These are phyloP conservation scores for Aleiodes sp. DNA, from an alignment of 1,140 invertebrate genomes.

Conservation along the genomic window DNA sequence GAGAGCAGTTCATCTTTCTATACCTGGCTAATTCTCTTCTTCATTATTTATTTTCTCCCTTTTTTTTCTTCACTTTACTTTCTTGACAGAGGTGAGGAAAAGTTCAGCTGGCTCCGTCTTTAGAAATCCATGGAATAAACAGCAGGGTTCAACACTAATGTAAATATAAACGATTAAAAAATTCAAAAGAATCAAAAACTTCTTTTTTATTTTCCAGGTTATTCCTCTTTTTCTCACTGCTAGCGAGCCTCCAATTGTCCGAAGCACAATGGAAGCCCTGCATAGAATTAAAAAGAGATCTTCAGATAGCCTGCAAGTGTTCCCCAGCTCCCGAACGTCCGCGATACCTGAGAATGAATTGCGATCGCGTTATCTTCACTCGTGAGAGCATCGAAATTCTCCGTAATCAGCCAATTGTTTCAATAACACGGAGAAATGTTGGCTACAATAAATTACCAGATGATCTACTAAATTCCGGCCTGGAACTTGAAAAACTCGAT, in stretches of 20 bases:
- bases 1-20: not conserved
- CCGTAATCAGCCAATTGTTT: constrained; percentile 77
- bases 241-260: not conserved
- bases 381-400: constrained; percentile 78
- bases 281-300: constrained; percentile 71
- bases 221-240: not conserved
- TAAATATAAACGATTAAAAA: not conserved
- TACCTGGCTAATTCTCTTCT: not conserved
- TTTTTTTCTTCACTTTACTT: not conserved
- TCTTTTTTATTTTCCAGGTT: not conserved
- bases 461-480: constrained; percentile 60
- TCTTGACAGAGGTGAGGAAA: not conserved
- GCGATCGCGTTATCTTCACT: constrained; percentile 83
- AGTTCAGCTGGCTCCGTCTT: not conserved
- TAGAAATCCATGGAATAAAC: not conserved
- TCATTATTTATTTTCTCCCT: not conserved
- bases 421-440: constrained; percentile 78
- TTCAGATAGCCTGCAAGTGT: constrained; percentile 73
- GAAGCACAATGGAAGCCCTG: constrained; percentile 69
- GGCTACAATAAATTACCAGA: constrained; percentile 82
- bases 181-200: not conserved
- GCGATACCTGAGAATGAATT: constrained; percentile 74
- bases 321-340: constrained; percentile 41
- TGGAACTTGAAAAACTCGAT: constrained; percentile 79
- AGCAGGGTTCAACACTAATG: not conserved